Conservation (phyloP, 2,113 vertebrate genomes). For the Melanostigma gelatinosum region DNA sequence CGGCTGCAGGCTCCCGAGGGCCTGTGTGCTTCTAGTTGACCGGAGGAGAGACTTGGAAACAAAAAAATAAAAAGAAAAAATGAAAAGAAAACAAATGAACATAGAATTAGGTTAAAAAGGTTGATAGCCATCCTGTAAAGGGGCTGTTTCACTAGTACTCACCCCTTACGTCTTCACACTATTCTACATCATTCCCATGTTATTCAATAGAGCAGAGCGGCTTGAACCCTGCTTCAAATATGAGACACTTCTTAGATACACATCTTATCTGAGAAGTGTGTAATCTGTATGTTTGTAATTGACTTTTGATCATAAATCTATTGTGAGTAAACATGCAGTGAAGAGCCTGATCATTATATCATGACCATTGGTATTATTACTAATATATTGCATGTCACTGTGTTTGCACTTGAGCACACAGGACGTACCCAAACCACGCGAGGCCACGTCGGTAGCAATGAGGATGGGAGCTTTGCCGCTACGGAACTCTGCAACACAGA, state of each 20-base stretch:
- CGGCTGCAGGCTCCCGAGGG: conserved; percentile 81
- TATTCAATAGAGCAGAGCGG: conserved; percentile 16
- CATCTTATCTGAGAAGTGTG: conserved; percentile 39
- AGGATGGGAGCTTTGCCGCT: conserved; percentile 97
- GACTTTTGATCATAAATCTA: conserved; percentile 14
- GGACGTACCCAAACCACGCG: conserved; percentile 97
- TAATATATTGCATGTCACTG: conserved; percentile 14
- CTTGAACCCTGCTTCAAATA: conserved; percentile 8
- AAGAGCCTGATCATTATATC: conserved; percentile 4
- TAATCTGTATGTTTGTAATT: conserved; percentile 14
- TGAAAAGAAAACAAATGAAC: conserved; percentile 81
- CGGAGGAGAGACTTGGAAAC: conserved; percentile 83
- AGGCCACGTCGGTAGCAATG: conserved; percentile 97
- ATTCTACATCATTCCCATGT: conserved; percentile 46
- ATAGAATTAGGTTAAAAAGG: conserved; percentile 79
- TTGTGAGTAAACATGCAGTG: conserved; percentile 20
- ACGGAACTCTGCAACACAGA: conserved; percentile 90
- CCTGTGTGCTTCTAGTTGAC: conserved; percentile 81
- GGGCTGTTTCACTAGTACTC: conserved; percentile 50
- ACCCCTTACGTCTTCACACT: conserved; percentile 56
- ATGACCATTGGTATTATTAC: background rate
- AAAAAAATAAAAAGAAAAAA: conserved; percentile 64
- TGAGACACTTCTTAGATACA: conserved; percentile 38
- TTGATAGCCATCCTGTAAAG: conserved; percentile 60
- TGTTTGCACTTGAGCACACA: conserved; percentile 22